Evolutionary conservation across 2,113 vertebrate genomes (phyloP), one percentile per base, ranked within the genome.

Genomic region (Caretta caretta): DNA sequence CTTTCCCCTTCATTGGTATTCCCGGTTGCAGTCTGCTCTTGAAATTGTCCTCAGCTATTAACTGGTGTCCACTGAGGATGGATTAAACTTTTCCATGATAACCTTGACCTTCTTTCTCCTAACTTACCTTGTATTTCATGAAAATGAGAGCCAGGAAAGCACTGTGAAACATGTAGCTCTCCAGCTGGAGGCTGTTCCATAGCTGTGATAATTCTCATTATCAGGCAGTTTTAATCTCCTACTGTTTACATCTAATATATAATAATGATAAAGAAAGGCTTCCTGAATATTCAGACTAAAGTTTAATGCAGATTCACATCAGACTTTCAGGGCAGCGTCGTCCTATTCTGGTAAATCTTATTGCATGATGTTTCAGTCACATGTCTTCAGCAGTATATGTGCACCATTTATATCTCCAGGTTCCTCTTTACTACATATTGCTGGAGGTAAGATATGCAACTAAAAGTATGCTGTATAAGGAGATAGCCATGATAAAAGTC

Each of bases 1-100:
- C 79, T 93, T 87, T 96, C 88, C 95, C 95, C 94, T 96, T 97
- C 93, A 42, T 8, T 69, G 53, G 83, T 81, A 95, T 95, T 95
- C 85, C 84, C 92, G 94, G 17, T 11, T 95, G 88, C 81, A 76
- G 65, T 87, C 72, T 51, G 1, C 6, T 22, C 62, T 59, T 56
- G n/a, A 85, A 78, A 69, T 65, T 83, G 57, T 72, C 65, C 48
- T 2, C 91, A 12, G 50, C 72, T 90, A 69, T 92, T 90, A 94
- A 82, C 27, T 0, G 1, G 5, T 46, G 92, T 62, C 69, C 50
- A 51, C 29, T 76, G 59, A 90, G 56, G 16, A 31, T 8, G 42
- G 38, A 65, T 82, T 83, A 82, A 87, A 88, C 29, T 97, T 87
- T 93, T 96, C 90, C 87, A 48, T 56, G 38, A 93, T 94, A 79